Evolutionary conservation across 2,797 vertebrate species (phyloP).

Genomic region (Etheostoma perlongum): DNA sequence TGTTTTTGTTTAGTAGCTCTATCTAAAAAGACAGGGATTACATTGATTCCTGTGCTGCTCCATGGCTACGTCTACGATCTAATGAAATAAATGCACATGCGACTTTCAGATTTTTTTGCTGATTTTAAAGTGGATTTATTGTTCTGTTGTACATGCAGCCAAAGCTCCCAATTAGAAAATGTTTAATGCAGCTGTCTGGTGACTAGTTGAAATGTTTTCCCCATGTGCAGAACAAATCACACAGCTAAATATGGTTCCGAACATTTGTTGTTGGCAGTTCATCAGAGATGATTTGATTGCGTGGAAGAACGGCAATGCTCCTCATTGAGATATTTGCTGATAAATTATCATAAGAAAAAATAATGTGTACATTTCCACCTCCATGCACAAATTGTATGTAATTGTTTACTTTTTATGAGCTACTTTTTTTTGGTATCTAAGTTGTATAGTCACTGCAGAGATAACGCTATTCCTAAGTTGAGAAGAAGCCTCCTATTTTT

Average conservation of each 20-base stretch:
- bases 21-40: slow-evolving; percentile 36
- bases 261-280: slow-evolving; percentile 46
- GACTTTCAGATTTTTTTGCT: slow-evolving; percentile 30
- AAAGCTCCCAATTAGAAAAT: slow-evolving; percentile 46
- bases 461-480: neutral
- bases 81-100: slow-evolving; percentile 24
- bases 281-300: slow-evolving; percentile 35
- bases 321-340: slow-evolving; percentile 12
- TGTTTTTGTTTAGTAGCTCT: slow-evolving; percentile 65
- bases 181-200: slow-evolving; percentile 60
- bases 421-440: neutral
- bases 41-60: slow-evolving; percentile 25
- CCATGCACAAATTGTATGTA: neutral
- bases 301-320: neutral
- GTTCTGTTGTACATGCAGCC: slow-evolving; percentile 31
- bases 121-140: slow-evolving; percentile 31
- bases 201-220: slow-evolving; percentile 33
- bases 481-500: slow-evolving; percentile 6
- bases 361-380: slow-evolving; percentile 7
- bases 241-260: slow-evolving; percentile 29
- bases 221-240: slow-evolving; percentile 53
- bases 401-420: slow-evolving; percentile 13
- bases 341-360: slow-evolving; percentile 18
- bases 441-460: slow-evolving; percentile 6
- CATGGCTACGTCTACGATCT: neutral